Conservation (phyloP, 1,140 invertebrate species). For the Drosophila kepulauana region DNA sequence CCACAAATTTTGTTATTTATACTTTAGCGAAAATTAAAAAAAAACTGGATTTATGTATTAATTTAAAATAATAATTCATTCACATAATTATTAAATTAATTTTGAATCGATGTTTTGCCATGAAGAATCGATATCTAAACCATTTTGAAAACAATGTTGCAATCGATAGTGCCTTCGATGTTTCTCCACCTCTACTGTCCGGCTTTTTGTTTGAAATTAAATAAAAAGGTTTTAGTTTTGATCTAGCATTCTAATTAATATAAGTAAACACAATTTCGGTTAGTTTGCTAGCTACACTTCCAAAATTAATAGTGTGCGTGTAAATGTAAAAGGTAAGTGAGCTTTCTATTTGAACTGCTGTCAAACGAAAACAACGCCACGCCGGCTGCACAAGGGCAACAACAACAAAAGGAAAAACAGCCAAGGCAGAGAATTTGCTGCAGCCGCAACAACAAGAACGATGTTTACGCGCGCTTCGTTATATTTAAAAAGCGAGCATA, state of each 20-base stretch:
- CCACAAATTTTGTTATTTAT: too few species aligned
- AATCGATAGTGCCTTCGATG: too few species aligned
- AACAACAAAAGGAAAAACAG: constrained; percentile 1
- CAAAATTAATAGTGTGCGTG: constrained; percentile 67
- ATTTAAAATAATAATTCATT: too few species aligned
- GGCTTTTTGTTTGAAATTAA: constrained; percentile 48
- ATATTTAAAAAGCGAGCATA: constrained; percentile 24
- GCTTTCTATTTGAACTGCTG: neutral
- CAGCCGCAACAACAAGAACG: neutral
- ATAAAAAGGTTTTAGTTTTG: constrained; percentile 16
- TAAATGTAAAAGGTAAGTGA: constrained; percentile 71
- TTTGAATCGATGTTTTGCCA: too few species aligned
- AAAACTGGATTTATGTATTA: too few species aligned
- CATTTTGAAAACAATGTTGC: too few species aligned
- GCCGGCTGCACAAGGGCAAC: constrained; percentile 39
- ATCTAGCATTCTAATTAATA: constrained; percentile 59
- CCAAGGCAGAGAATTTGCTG: neutral
- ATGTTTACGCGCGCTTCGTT: constrained; percentile 43
- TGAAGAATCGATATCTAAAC: too few species aligned
- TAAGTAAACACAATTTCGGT: constrained; percentile 49
- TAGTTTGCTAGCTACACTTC: constrained; percentile 28
- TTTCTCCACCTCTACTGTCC: constrained; percentile 10
- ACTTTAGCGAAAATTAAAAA: too few species aligned
- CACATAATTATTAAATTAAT: too few species aligned
- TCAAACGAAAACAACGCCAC: constrained; percentile 31